Evolutionary conservation across 2,888 invertebrate species (phyloP).

Genomic region (Anthrax anthrax): DNA sequence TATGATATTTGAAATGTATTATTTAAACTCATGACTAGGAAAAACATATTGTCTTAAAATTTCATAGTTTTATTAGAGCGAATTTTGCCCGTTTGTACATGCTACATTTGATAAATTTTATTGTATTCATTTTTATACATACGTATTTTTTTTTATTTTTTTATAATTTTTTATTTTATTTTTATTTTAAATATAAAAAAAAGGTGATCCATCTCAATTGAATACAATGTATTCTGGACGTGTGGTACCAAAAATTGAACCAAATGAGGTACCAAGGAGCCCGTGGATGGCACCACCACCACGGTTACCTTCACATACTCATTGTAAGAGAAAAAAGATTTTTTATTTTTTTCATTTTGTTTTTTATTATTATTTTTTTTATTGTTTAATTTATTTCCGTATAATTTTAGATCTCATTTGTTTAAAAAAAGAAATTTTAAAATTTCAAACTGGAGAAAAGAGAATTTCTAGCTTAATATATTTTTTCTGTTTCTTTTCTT

Average conservation of each 20-base stretch:
- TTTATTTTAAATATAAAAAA: constrained; percentile 19
- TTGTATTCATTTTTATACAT: neutral
- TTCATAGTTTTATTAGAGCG: no score
- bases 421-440: neutral
- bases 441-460: no score
- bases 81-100: no score
- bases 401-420: neutral
- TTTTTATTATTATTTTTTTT: constrained; percentile 8
- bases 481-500: constrained; percentile 11
- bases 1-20: no score
- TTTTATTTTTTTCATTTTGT: neutral
- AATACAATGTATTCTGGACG: constrained; percentile 32
- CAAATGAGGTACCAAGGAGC: constrained; percentile 28
- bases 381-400: neutral
- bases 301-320: constrained; percentile 28
- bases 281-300: constrained; percentile 33
- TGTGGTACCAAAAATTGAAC: constrained; percentile 35
- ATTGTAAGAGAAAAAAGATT: constrained; percentile 32
- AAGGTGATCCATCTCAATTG: constrained; percentile 31
- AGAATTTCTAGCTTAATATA: no score
- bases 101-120: neutral
- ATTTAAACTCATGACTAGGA: no score
- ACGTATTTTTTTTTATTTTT: constrained; percentile 6
- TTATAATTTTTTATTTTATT: constrained; percentile 14
- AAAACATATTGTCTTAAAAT: no score